These are phyloP conservation scores for Calliopsis andreniformis DNA, from an alignment of 1,140 invertebrate species.

Conservation along the genomic window DNA sequence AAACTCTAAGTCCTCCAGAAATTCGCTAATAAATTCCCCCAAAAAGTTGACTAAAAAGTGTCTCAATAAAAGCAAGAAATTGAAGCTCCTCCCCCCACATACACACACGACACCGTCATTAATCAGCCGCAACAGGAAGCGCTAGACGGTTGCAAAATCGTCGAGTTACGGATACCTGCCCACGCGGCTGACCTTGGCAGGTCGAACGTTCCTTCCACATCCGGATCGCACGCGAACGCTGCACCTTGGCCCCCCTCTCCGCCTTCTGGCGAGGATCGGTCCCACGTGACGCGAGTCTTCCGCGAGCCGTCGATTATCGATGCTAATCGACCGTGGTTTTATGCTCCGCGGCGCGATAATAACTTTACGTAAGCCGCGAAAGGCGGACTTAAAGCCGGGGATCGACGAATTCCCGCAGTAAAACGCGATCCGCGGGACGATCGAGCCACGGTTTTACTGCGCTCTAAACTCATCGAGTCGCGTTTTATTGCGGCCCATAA, in stretches of 20 bases:
- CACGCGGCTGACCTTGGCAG: constrained; percentile 68
- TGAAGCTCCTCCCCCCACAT: neutral
- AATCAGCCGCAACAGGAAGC: constrained; percentile 74
- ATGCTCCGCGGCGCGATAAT: constrained; percentile 24
- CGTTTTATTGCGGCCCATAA: constrained; percentile 10
- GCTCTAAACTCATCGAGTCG: no score
- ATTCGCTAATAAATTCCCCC: no score
- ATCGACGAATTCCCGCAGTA: neutral
- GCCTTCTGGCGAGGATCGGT: no score
- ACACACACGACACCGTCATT: constrained; percentile 55
- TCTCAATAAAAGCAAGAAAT: no score
- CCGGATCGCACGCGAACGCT: constrained; percentile 36
- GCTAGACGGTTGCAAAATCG: constrained; percentile 67
- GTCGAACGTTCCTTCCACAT: constrained; percentile 62
- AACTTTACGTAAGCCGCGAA: constrained; percentile 32
- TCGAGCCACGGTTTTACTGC: no score
- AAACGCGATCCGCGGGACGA: neutral
- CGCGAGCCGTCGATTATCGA: constrained; percentile 23
- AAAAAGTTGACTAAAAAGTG: no score
- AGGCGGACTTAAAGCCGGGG: neutral
- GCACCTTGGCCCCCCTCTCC: neutral
- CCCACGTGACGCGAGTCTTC: constrained; percentile 15
- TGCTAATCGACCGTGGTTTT: constrained; percentile 37
- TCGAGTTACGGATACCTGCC: constrained; percentile 68
- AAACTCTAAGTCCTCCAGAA: no score